Evolutionary conservation across 2,113 vertebrate genomes (phyloP).

Genomic region (Cyprinodon tularosa): DNA sequence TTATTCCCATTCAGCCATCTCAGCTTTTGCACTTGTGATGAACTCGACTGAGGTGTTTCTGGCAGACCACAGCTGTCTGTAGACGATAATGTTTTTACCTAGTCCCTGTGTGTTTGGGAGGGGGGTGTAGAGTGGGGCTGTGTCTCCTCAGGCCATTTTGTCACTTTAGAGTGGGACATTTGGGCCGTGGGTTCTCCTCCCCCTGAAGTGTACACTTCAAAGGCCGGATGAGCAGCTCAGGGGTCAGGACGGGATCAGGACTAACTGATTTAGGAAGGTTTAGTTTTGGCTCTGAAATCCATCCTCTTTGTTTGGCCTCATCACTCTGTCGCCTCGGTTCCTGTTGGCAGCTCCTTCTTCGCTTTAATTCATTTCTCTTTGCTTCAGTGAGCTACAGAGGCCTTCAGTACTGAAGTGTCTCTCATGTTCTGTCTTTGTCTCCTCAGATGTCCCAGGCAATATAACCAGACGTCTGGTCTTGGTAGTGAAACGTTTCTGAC

Average conservation of each 20-base stretch:
- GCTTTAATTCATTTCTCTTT: slow-evolving; percentile 34
- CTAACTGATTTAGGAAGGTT: slow-evolving; percentile 67
- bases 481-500: neutral
- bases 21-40: slow-evolving; percentile 12
- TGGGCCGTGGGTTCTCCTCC: slow-evolving; percentile 47
- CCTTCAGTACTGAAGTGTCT: slow-evolving; percentile 9
- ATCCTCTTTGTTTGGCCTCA: slow-evolving; percentile 60
- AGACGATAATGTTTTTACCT: slow-evolving; percentile 36
- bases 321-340: slow-evolving; percentile 12
- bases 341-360: slow-evolving; percentile 15
- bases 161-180: slow-evolving; percentile 61
- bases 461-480: neutral
- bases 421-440: slow-evolving; percentile 3
- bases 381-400: slow-evolving; percentile 45
- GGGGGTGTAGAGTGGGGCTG: slow-evolving; percentile 24
- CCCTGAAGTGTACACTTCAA: slow-evolving; percentile 57
- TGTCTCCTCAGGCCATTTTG: slow-evolving; percentile 58
- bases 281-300: slow-evolving; percentile 58
- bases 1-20: too few species aligned
- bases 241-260: slow-evolving; percentile 48
- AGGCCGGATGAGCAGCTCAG: slow-evolving; percentile 64
- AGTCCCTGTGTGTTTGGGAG: slow-evolving; percentile 10
- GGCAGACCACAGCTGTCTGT: neutral
- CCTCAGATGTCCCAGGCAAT: neutral
- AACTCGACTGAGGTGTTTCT: slow-evolving; percentile 51